Base-by-base conservation (phyloP, 1,140 invertebrate species). In the Megalonaias nervosa region DNA sequence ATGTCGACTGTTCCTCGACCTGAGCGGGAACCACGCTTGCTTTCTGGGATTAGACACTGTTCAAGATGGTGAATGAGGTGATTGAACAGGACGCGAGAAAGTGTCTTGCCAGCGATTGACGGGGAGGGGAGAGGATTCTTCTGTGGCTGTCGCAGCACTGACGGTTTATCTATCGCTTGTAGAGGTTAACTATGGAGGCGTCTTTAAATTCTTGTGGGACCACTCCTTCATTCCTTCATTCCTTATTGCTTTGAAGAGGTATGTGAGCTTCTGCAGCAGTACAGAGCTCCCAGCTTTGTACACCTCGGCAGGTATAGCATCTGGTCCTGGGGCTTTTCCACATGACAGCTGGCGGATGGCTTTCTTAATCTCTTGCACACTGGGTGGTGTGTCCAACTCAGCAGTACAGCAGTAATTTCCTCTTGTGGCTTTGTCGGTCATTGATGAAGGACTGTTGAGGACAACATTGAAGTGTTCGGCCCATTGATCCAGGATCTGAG, bases 261-360 rank as follows among this genome's bases (percentile, higher is more conserved):
- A 9, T 9, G 16, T 23, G 2, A 74, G 26, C 16, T 62, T 75
- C 56, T 66, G 11, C 14, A 19, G 55, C 0, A 75, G 58, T 4
- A 17, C 1, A 1, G 61, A 48, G 14, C 72, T 77, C 38, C 67
- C 81, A 31, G 57, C 2, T n/a, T 82, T 78, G 58, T 75, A 74
- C 19, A 84, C 59, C 57, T 80, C 74, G 57, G 77, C 67, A 26
- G 71, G 80, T 13, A 84, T 84, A 26, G 69, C 77, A 66, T 84
- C 71, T 1, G 69, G 19, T 3, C 58, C 69, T 57, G 56, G 23
- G 38, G 68, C 75, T 71, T 78, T 74, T 67, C 23, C 31, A 48
- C 77, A 21, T 67, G 71, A 65, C 2, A 16, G 16, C 14, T n/a
- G 26, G 13, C 9, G 65, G 66, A 38, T n/a, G 31, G 67, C n/a